Conservation (phyloP, 2,888 invertebrate genomes). For the Apeira syringaria region DNA sequence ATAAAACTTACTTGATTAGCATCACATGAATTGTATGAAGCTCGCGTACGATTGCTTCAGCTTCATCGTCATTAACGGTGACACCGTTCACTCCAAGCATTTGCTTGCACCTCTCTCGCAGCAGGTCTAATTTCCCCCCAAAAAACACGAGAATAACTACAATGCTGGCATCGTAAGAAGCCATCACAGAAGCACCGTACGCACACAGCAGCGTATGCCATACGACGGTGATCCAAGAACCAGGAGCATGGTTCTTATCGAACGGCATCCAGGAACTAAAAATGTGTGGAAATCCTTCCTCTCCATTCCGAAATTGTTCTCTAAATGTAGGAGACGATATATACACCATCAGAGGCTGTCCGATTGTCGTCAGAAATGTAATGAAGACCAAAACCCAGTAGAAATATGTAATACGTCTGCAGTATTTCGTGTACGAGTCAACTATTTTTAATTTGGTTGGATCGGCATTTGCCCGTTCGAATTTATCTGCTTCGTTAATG, state of each 20-base stretch:
- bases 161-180: constrained; percentile 56
- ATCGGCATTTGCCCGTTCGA: constrained; percentile 53
- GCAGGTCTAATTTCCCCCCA: constrained; percentile 62
- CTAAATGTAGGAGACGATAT: constrained; percentile 50
- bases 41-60: constrained; percentile 39
- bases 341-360: constrained; percentile 53
- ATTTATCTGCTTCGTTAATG: constrained; percentile 58
- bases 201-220: constrained; percentile 53
- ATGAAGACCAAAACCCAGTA: constrained; percentile 65
- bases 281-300: constrained; percentile 63
- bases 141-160: constrained; percentile 66
- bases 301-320: constrained; percentile 52
- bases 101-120: constrained; percentile 58
- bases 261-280: constrained; percentile 72
- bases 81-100: constrained; percentile 44
- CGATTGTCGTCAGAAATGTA: constrained; percentile 51
- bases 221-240: constrained; percentile 58
- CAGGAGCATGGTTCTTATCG: constrained; percentile 61
- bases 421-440: constrained; percentile 59
- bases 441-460: constrained; percentile 43
- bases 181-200: constrained; percentile 58
- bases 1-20: constrained; percentile 61
- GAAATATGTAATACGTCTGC: constrained; percentile 54
- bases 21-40: constrained; percentile 53
- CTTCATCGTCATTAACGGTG: constrained; percentile 39